These are phyloP conservation scores for Oithona nana DNA, from an alignment of 2,888 invertebrate genomes.

Conservation along the genomic window DNA sequence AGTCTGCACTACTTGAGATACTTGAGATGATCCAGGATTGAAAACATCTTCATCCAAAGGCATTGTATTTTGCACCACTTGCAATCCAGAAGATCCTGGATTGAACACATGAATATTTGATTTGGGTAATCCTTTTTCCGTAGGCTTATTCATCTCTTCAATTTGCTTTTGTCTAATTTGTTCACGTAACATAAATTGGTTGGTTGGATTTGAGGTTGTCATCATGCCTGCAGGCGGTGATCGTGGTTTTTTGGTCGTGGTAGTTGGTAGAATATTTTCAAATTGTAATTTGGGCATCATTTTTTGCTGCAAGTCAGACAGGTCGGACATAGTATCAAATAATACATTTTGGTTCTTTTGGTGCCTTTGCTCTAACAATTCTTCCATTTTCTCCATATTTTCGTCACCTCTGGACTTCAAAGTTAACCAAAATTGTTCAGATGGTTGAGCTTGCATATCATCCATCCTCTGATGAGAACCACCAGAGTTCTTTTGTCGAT, in stretches of 20 bases:
- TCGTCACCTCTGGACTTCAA: neutral
- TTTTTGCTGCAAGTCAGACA: neutral
- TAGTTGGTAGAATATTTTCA: neutral
- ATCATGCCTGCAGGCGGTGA: too few species aligned
- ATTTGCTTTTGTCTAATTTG: neutral
- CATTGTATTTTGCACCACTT: neutral
- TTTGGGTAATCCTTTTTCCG: too few species aligned
- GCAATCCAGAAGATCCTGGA: constrained; percentile 3
- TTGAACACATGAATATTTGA: neutral
- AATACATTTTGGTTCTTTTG: neutral
- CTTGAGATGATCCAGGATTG: too few species aligned
- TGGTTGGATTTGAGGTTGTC: neutral
- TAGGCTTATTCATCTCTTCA: neutral
- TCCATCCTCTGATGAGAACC: too few species aligned
- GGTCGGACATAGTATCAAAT: neutral
- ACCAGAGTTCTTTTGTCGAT: neutral
- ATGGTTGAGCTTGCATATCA: too few species aligned
- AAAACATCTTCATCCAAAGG: too few species aligned
- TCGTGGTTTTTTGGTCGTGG: neutral
- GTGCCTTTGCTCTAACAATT: neutral
- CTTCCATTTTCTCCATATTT: neutral
- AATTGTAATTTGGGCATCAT: neutral
- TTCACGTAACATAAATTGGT: neutral
- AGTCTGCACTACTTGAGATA: too few species aligned
- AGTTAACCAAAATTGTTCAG: neutral